phyloP scores from a whole-genome alignment of 1,140 invertebrate species.

The Parasteatoda tepidariorum region DNA sequence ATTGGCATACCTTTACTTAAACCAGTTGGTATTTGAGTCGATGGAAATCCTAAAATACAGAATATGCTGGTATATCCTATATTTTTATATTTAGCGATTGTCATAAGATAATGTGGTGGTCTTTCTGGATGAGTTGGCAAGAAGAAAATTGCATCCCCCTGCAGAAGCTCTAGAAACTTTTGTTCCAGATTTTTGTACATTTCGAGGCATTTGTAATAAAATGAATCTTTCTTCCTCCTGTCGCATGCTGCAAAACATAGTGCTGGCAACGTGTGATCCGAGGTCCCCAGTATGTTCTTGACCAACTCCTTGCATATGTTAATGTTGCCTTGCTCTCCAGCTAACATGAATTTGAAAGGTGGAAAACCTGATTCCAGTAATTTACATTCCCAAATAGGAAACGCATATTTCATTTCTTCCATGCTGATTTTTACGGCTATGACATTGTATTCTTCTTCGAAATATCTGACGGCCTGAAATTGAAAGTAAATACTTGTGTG shows the following conservation, averaged over 20 bases:
- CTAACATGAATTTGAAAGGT: background rate
- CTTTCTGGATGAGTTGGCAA: constrained; percentile 84
- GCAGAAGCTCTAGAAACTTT: constrained; percentile 64
- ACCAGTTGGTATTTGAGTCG: constrained; percentile 55
- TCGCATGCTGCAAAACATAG: constrained; percentile 78
- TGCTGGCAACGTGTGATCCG: constrained; percentile 38
- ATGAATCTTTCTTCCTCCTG: constrained; percentile 64
- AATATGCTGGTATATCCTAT: constrained; percentile 78
- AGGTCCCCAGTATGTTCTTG: constrained; percentile 31
- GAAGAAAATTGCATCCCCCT: constrained; percentile 80
- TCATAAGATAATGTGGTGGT: constrained; percentile 87
- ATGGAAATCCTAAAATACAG: constrained; percentile 47
- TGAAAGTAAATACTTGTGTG: too few relatives aligned
- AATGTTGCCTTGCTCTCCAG: background rate
- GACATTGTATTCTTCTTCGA: constrained; percentile 8
- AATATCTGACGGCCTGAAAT: constrained; percentile 30
- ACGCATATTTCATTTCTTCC: constrained; percentile 12
- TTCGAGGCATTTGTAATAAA: constrained; percentile 72
- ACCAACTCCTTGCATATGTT: constrained; percentile 64
- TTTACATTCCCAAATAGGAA: constrained; percentile 38
- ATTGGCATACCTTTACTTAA: constrained; percentile 69
- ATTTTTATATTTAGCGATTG: constrained; percentile 84
- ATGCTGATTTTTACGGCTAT: background rate
- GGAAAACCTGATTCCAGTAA: constrained; percentile 24
- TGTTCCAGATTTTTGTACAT: constrained; percentile 35